A percentile compares a stretch with the other conserved stretches of the same genome.
Evolutionary conservation across 2,113 vertebrate genomes (phyloP).

Genomic region (Paramisgurnus dabryanus): DNA sequence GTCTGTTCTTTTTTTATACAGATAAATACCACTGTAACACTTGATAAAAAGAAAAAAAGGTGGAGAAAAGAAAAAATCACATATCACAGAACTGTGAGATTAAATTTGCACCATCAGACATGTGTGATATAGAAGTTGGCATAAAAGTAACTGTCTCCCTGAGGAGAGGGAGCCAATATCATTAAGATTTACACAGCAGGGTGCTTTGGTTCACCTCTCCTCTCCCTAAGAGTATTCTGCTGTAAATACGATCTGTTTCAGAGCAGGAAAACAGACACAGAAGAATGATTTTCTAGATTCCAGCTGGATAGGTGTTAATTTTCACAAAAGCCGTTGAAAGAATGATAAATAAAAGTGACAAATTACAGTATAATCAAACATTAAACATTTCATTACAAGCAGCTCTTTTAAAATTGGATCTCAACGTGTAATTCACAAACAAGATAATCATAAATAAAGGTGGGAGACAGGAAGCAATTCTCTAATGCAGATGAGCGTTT

Average conservation of each 20-base stretch:
- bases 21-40: conserved; percentile 26
- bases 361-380: not conserved
- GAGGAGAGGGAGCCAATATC: conserved; percentile 65
- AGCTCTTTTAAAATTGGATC: not conserved
- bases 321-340: too few relatives aligned
- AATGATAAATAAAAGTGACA: conserved; percentile 16
- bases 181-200: conserved; percentile 66
- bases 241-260: conserved; percentile 39
- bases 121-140: conserved; percentile 64
- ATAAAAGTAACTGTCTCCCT: conserved; percentile 59
- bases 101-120: conserved; percentile 65
- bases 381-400: not conserved
- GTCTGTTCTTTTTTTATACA: conserved; percentile 23
- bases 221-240: conserved; percentile 26
- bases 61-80: conserved; percentile 22
- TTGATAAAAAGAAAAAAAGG: conserved; percentile 29
- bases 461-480: too few relatives aligned
- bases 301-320: conserved; percentile 5
- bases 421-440: not conserved
- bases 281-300: conserved; percentile 7
- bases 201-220: conserved; percentile 65
- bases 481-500: too few relatives aligned
- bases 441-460: not conserved
- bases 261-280: not conserved
- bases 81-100: conserved; percentile 60